phyloP scores from a whole-genome alignment of 2,797 vertebrate genomes.

The Anabacerthia variegaticeps region DNA sequence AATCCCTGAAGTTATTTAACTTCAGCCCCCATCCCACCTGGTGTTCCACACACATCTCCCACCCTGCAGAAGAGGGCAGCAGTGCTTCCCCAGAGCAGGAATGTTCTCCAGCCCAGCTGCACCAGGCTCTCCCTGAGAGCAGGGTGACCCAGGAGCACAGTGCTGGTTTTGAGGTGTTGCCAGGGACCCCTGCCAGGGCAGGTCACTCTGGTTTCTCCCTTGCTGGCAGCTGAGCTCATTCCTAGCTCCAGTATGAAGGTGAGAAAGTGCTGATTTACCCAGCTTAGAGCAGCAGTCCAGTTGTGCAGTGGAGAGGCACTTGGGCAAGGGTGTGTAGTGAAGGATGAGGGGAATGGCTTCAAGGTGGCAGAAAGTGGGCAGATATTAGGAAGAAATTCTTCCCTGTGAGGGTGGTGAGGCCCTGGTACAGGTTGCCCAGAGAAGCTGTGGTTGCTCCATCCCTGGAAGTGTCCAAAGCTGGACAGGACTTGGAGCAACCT shows the following conservation, averaged over 20 bases:
- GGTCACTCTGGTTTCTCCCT: not conserved
- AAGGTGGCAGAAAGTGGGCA: not conserved
- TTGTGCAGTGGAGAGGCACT: not conserved
- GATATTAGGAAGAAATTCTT: not conserved
- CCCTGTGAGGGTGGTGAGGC: not conserved
- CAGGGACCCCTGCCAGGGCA: not conserved
- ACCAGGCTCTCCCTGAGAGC: fast-evolving
- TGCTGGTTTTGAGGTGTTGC: fast-evolving
- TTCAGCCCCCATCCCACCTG: not conserved
- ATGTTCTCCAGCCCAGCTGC: not conserved
- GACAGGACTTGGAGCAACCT: not conserved
- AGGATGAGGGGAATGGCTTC: fast-evolving
- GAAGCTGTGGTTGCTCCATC: not conserved
- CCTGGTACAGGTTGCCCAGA: not conserved
- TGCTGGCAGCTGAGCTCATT: not conserved
- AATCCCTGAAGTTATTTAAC: not conserved
- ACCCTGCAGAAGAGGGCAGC: not conserved
- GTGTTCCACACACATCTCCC: not conserved
- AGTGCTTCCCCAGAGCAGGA: fast-evolving
- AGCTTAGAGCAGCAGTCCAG: not conserved
- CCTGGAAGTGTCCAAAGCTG: not conserved
- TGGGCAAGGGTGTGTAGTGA: not conserved
- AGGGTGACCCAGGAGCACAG: not conserved
- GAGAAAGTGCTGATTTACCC: not conserved
- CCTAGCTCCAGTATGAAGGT: not conserved